Evolutionary conservation across 2,113 vertebrate species (phyloP), one percentile per base, ranked within the genome.

Genomic region (Dicerorhinus sumatrensis): DNA sequence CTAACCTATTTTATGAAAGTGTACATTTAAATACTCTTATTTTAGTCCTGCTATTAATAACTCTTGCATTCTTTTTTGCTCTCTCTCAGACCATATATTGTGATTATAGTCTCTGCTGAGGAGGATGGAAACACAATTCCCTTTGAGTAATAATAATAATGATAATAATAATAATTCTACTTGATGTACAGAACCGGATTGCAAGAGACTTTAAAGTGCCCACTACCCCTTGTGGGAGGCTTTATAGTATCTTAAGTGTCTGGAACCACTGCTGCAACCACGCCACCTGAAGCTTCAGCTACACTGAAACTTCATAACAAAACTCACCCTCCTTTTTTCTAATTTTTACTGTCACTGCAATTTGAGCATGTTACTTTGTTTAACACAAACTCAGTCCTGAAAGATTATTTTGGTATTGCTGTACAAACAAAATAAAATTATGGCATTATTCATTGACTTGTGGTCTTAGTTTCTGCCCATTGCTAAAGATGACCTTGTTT

Each of bases 41-140:
- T 87, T 96, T 58, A 94, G 70, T 87, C 31, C 39, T 92, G 31
- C 42, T 77, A 39, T 96, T 84, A 95, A 85, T 96, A 96, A 97
- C n/a, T 36, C 51, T 96, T 95, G 46, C 58, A 62, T 98, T 94
- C 94, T 94, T 79, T 97, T 96, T 97, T 81, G 80, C 63, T 96
- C 39, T 97, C 39, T 80, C 42, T 97, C 86, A 96, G 86, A 97
- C 77, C 58, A 18, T 91, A 39, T 96, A 65, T 91, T 97, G 27
- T 96, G 42, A 77, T 86, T 96, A 69, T 95, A 91, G 77, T 94
- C 21, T 96, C 77, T 97, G 63, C 95, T 97, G 86, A 98, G 82
- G 73, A 96, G 84, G 69, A 96, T 94, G 72, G 94, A 96, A 92
- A 92, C 42, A 95, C 54, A 97, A 31, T 77, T 94, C 51, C 36